phyloP scores from a whole-genome alignment of 2,797 vertebrate species.

The Pseudochromis fuscus region DNA sequence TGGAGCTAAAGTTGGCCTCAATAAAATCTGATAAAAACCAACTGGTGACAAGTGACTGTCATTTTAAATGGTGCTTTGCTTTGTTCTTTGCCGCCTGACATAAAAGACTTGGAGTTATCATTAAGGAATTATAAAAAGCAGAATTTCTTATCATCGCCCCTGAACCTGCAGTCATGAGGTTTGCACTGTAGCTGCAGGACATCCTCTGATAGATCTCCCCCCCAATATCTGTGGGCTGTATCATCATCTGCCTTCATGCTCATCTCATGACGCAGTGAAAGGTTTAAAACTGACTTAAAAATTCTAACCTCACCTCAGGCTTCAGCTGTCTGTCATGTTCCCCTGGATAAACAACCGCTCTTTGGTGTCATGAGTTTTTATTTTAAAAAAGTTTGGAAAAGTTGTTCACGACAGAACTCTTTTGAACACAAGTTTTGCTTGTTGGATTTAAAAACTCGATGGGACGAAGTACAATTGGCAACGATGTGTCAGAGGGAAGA shows the following conservation, averaged over 20 bases:
- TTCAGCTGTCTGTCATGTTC: conserved; percentile 40
- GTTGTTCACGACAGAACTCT: too few species aligned
- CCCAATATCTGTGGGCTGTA: conserved; percentile 33
- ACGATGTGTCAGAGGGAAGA: too few species aligned
- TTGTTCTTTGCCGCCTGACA: too few species aligned
- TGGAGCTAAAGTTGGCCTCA: not conserved
- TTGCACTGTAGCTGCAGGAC: conserved; percentile 27
- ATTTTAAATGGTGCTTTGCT: too few species aligned
- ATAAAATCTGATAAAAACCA: too few species aligned
- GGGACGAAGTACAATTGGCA: too few species aligned
- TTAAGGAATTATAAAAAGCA: not conserved
- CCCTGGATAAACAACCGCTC: conserved; percentile 19
- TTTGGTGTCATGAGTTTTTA: conserved; percentile 33
- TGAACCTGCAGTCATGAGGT: conserved; percentile 24
- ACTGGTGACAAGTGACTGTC: too few species aligned
- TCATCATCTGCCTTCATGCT: conserved; percentile 43
- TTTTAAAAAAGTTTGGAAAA: too few species aligned
- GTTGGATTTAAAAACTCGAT: too few species aligned
- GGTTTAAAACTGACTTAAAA: conserved; percentile 39
- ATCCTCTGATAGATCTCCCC: conserved; percentile 31
- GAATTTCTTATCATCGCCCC: not conserved
- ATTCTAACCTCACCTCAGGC: conserved; percentile 37
- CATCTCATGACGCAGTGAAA: conserved; percentile 39
- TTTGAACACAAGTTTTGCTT: too few species aligned
- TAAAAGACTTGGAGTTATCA: not conserved